Base-by-base conservation (phyloP, 2,113 vertebrate species). In the Phrynosoma blainvillii region DNA sequence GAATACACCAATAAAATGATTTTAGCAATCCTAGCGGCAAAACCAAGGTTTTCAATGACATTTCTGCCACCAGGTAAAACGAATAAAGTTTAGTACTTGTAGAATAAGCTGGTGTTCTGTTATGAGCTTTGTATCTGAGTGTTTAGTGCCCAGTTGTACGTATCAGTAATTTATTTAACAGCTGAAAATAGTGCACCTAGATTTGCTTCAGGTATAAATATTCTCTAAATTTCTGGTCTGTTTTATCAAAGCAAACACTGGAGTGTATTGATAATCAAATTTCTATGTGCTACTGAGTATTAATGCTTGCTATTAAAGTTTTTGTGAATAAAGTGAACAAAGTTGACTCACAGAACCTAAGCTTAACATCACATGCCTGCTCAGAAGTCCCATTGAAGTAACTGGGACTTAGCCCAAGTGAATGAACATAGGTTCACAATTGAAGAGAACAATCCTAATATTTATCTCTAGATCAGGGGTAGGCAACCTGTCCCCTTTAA, bases 51-150 rank as follows among this genome's bases (percentile, higher is more conserved):
- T 56, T 77, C 27, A 47, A 2, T 84, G 71, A 81, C 36, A 84
- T 3, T 66, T 89, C 71, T 93, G 70, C 27, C 36, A 90, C 59
- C 42, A 36, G 73, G 2, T 77, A 86, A 52, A 90, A 89, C 56
- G 85, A 8, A 68, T 82, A 0, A 59, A 76, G 6, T 90, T 90
- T 71, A 87, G 25, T 54, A 36, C 62, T 93, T 88, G n/a, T 70
- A 73, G 10, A 13, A 66, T 70, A 77, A 90, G 5, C 74, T n/a
- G 9, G n/a, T 7, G 68, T 71, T 88, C 6, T 21, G 23, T 65
- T 56, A 62, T 90, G 2, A 0, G 0, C 18, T 81, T 92, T 59
- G 30, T 74, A 85, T 84, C 82, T 84, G 80, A 89, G 13, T 25
- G 0, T 87, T 14, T 40, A 68, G 27, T 30, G 30, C 56, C 65